Evolutionary conservation across 2,797 vertebrate genomes (phyloP), one percentile per base, ranked within the genome.

Genomic region (Cichlasoma orientale): DNA sequence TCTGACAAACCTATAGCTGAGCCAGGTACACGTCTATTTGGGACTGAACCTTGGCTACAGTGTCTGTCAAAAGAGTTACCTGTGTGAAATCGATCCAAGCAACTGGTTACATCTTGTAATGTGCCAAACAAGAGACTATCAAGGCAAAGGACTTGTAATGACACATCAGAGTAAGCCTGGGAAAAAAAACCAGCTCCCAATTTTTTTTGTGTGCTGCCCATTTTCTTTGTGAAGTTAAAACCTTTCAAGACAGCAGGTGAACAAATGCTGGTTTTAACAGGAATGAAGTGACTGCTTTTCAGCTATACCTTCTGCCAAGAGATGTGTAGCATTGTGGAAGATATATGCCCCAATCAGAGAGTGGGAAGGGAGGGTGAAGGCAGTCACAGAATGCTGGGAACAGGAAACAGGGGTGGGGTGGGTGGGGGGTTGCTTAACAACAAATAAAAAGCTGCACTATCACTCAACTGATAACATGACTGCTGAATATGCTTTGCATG

Each of bases 381-480:
- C 58, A 56, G 25, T 72, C 56, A 73, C 27, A 36, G 36, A 68
- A 44, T 58, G 47, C 53, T 75, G 53, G 18, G 55, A 72, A 44
- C 3, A 44, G 14, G 29, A n/a, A 2, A n/a, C 63, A 21, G 38
- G 52, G 76, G 1, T 52, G 31, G 31, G 29, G 27, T 27, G 27
- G 29, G 29, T 31, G 29, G 61, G 56, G 1, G 63, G 71, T 56
- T 55, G 69, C 72, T 78, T 72, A 72, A 82, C 71, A 81, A 18
- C 57, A 56, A 76, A 86, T 38, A 61, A 82, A 82, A 79, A 61
- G 58, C 71, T 27, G 76, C 23, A 52, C 56, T 63, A 82, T 82
- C 82, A 56, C 55, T 82, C 77, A 77, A 72, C 53, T 47, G 72
- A 82, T 78, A 75, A 86, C 79, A 73, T 52, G 50, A 63, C 73